Evolutionary conservation across 2,797 vertebrate species (phyloP).

Genomic region (Salmo trutta): DNA sequence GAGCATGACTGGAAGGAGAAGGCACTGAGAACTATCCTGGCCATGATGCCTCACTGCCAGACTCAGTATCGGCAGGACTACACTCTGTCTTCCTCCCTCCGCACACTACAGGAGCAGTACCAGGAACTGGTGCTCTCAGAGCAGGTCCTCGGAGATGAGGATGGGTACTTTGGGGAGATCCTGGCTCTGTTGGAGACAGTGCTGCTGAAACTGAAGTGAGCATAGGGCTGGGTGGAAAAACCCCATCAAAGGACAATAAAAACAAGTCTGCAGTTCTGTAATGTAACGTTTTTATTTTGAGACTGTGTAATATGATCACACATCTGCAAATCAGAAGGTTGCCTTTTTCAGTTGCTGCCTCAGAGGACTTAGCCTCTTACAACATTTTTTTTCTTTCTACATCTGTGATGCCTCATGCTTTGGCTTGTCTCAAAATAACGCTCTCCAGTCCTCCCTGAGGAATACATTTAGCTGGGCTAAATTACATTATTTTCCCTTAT

Average conservation of each 20-base stretch:
- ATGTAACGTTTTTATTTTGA: background rate
- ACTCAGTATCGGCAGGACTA: constrained; percentile 74
- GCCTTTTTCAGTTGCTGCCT: background rate
- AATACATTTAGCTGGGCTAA: background rate
- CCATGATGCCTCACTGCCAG: constrained; percentile 81
- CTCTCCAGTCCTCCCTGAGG: background rate
- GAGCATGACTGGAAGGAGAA: constrained; percentile 91
- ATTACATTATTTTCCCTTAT: background rate
- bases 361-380: background rate
- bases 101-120: constrained; percentile 80
- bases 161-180: constrained; percentile 85
- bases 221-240: background rate
- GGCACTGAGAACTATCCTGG: constrained; percentile 79
- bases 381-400: background rate
- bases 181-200: constrained; percentile 71
- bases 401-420: background rate
- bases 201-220: constrained; percentile 53
- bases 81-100: constrained; percentile 65
- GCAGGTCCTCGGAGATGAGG: constrained; percentile 76
- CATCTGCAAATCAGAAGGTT: constrained; percentile 1
- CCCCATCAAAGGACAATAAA: background rate
- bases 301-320: background rate
- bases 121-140: constrained; percentile 79
- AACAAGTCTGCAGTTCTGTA: background rate
- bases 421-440: background rate